Evolutionary conservation across 2,797 vertebrate species (phyloP).

Genomic region (Acipenser ruthenus): DNA sequence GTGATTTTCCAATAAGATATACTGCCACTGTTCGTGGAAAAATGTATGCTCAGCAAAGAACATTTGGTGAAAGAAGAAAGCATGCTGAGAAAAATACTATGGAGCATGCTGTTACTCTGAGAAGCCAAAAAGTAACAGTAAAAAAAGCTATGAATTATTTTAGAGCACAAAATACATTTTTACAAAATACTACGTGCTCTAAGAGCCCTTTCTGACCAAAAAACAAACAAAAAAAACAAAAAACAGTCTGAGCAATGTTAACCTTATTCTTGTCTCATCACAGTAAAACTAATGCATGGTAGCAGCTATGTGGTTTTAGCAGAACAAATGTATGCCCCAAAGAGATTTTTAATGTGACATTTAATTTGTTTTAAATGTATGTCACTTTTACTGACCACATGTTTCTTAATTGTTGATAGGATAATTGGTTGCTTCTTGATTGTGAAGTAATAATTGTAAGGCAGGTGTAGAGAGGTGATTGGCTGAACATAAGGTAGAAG

Average conservation of each 20-base stretch:
- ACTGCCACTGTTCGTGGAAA: slow-evolving; percentile 66
- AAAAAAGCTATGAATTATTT: slow-evolving; percentile 76
- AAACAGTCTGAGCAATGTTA: slow-evolving; percentile 63
- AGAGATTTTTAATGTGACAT: no score
- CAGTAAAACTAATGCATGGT: slow-evolving; percentile 15
- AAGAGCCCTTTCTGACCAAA: slow-evolving; percentile 61
- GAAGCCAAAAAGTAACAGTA: slow-evolving; percentile 64
- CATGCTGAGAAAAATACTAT: slow-evolving; percentile 75
- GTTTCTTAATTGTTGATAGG: no score
- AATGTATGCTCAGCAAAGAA: slow-evolving; percentile 43
- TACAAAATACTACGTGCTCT: slow-evolving; percentile 63
- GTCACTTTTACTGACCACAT: no score
- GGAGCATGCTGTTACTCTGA: slow-evolving; percentile 64
- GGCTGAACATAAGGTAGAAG: no score
- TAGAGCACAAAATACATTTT: slow-evolving; percentile 70
- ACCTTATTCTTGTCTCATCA: slow-evolving; percentile 63
- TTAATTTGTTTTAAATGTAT: no score
- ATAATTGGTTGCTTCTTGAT: no score
- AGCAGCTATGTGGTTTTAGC: no score
- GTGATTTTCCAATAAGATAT: slow-evolving; percentile 62
- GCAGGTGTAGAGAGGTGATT: no score
- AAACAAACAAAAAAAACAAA: no score
- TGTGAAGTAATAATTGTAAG: no score
- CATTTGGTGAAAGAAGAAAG: slow-evolving; percentile 60
- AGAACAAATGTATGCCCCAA: no score